Evolutionary conservation across 2,888 invertebrate genomes (phyloP), one percentile per base, ranked within the genome.

Genomic region (Halictus quadricinctus): DNA sequence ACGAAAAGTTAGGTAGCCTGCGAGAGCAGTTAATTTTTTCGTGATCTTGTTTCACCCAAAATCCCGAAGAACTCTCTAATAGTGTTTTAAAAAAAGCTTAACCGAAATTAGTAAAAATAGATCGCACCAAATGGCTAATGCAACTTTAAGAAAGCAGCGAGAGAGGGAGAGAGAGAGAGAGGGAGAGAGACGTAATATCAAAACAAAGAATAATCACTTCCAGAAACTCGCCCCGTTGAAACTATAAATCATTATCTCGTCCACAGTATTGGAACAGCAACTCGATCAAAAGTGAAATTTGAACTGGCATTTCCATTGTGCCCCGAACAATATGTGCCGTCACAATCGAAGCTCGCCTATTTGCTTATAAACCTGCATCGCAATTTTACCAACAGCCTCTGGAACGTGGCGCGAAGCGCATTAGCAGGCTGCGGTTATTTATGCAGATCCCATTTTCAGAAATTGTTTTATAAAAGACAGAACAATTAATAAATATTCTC

Each of bases 231-330:
- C n/a, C 21, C 5, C 10, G 58, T 12, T 58, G n/a, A 58, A n/a
- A n/a, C n/a, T n/a, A 58, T 58, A 58, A 58, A 58, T 58, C n/a
- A 58, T 58, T 58, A 58, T 58, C 58, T 12, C 58, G 10, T n/a
- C n/a, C n/a, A n/a, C 58, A n/a, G 58, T 58, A 58, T 58, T n/a
- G n/a, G n/a, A 58, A n/a, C n/a, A n/a, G 12, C n/a, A n/a, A 58
- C 58, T 58, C n/a, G n/a, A 58, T 58, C n/a, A 58, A n/a, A 58
- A 58, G 58, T 58, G n/a, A 58, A 58, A 58, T 58, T 58, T 58
- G 12, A n/a, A 58, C n/a, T 58, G 58, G 12, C n/a, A 58, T 12
- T 58, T n/a, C n/a, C 4, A 58, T 58, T 58, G 58, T 58, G 12
- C 58, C 12, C 12, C 2, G n/a, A n/a, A 58, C 58, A 58, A 58